Evolutionary conservation across 2,888 invertebrate species (phyloP), one percentile per base, ranked within the genome.

Genomic region (Ernsta delagoae): DNA sequence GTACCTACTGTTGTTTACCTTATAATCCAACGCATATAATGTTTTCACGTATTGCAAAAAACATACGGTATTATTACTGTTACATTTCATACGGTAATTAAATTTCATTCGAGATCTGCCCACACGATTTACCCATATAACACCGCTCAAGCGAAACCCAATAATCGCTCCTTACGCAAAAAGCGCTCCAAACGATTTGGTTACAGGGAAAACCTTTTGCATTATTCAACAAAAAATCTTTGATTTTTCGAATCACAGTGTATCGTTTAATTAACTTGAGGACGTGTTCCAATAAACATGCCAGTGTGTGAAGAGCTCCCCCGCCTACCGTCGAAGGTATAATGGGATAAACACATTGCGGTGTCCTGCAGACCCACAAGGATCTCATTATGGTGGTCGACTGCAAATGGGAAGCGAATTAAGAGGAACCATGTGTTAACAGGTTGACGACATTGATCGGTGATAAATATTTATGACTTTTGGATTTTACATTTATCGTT

Each of bases 231-330:
- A 59, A 59, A 59, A 59, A 59, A 59, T 59, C 16, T 59, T 59
- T 59, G 43, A 43, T 63, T 63, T 54, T 63, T 39, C 63, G 54
- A 16, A 24, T 56, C 54, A 3, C 43, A 24, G 24, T 63, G 64
- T 56, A 64, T 56, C 43, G 64, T 64, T 56, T 64, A 64, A 64
- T 64, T 64, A 64, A 64, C 64, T 64, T 56, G 64, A 56, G 54
- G 64, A 56, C 41, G 54, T 63, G 54, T 64, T 56, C 43, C 64
- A 64, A 64, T 64, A 64, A 64, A 31, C 34, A 41, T 31, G 11
- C 56, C 12, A 6, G 63, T 54, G 24, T 63, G 16, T 11, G 11
- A 6, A 9, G 53, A 63, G 7, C 63, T 54, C 3, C 53, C 24
- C 41, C 11, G 11, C 11, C 41, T 4, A 2, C 31, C 11, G 16